Percentiles rank a stretch among this genome's conserved stretches.
Evolutionary conservation across 2,888 invertebrate species (phyloP).

Genomic region (Oasisia sp.): DNA sequence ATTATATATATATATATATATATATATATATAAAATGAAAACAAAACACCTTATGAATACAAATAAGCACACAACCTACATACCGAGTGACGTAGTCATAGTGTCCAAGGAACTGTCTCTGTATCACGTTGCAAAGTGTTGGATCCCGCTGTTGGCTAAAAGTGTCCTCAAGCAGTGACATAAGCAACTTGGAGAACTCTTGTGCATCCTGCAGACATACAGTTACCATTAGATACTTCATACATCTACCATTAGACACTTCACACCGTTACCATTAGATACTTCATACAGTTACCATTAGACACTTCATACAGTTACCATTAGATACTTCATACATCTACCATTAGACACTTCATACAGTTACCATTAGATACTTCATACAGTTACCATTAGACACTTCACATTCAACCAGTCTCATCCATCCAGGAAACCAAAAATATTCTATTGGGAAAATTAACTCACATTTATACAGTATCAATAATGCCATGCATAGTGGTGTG

Average conservation of each 20-base stretch:
- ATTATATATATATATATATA: neutral
- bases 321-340: no score
- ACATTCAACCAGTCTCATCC: neutral
- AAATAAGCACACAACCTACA: slow-evolving; percentile 37
- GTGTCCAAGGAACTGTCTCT: slow-evolving; percentile 67
- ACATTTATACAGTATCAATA: no score
- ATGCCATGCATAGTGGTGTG: neutral
- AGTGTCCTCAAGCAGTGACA: slow-evolving; percentile 71
- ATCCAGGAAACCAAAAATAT: neutral
- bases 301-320: no score
- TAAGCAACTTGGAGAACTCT: slow-evolving; percentile 74
- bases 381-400: no score
- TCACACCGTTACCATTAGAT: no score
- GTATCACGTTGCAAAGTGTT: slow-evolving; percentile 56
- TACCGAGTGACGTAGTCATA: slow-evolving; percentile 69
- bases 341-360: no score
- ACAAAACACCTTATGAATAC: neutral
- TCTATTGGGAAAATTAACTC: neutral
- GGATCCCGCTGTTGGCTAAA: slow-evolving; percentile 62
- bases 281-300: no score
- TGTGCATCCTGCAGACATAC: slow-evolving; percentile 70
- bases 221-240: neutral
- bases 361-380: no score
- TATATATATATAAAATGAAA: neutral
- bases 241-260: no score